phyloP scores from a whole-genome alignment of 2,113 vertebrate genomes.

The Pollachius pollachius region DNA sequence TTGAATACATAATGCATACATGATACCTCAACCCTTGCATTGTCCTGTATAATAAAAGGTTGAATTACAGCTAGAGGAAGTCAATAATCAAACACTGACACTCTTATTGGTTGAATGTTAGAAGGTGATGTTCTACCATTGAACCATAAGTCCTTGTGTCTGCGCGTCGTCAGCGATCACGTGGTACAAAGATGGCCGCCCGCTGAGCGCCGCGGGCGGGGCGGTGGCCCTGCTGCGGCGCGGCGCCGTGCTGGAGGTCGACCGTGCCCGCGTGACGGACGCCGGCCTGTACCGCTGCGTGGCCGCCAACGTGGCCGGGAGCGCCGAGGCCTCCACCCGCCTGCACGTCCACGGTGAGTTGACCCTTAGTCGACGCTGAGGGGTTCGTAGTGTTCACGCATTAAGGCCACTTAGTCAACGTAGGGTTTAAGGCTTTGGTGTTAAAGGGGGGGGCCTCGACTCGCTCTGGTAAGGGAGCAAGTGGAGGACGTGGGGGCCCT shows the following conservation, averaged over 20 bases:
- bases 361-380: too few relatives aligned
- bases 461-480: too few relatives aligned
- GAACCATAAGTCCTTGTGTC: too few relatives aligned
- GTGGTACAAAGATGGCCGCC: slow-evolving; percentile 89
- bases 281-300: slow-evolving; percentile 86
- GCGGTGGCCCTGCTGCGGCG: slow-evolving; percentile 69
- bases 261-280: slow-evolving; percentile 82
- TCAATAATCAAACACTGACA: too few relatives aligned
- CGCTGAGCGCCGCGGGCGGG: slow-evolving; percentile 63
- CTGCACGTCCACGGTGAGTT: slow-evolving; percentile 89
- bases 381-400: neutral
- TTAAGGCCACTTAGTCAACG: neutral
- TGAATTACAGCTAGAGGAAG: too few relatives aligned
- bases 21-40: too few relatives aligned
- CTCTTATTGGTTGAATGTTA: too few relatives aligned
- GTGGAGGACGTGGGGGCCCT: too few relatives aligned
- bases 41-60: too few relatives aligned
- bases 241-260: slow-evolving; percentile 80
- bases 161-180: slow-evolving; percentile 74
- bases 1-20: too few relatives aligned
- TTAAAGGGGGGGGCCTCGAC: too few relatives aligned
- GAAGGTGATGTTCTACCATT: too few relatives aligned
- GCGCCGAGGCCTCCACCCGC: slow-evolving; percentile 78
- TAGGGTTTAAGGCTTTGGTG: neutral
- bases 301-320: slow-evolving; percentile 84